Evolutionary conservation across 2,113 vertebrate species (phyloP), one percentile per base, ranked within the genome.

Genomic region (Nothocercus julius): DNA sequence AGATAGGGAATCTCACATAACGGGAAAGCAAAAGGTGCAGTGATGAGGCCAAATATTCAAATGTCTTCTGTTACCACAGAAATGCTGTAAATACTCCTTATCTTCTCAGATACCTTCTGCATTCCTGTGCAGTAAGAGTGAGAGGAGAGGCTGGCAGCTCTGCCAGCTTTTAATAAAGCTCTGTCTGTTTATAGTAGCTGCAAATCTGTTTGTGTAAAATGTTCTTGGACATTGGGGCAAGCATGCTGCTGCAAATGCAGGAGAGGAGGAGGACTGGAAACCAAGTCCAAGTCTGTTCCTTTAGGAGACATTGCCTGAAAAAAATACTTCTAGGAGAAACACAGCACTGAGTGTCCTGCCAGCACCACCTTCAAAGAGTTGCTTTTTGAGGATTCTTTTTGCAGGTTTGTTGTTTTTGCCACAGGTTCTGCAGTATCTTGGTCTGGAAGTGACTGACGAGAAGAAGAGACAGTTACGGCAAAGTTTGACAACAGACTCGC

Each of bases 371-470:
- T 30, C 83, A 69, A 68, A 90, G 62, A 38, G 36, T 7, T 87
- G 66, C n/a, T 90, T 82, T 86, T 32, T n/a, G 87, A 73, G 44
- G 47, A 45, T 73, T 38, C 56, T 59, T 59, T 72, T 80, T 5
- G 68, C 84, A 75, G 68, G 27, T 58, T 93, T 40, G 11, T 47
- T 91, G 42, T 96, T 94, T 94, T 77, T 91, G 47, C 87, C 76
- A 30, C 70, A 99, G 99, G 98, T 98, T 51, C 95, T 99, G 96
- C 97, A 98, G 34, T 99, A 98, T 76, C 98, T 99, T 3, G 98
- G 99, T 17, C 95, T 99, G 96, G 98, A 98, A 21, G 97, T 98
- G 69, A 98, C 97, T 0, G 98, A 99, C 42, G 98, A 99, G 92
- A 98, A 98, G 96, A 98, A 86, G 91, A 97, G 96, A 93, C 98